A percentile compares a stretch with the other conserved stretches of the same genome.
These are phyloP conservation scores for Thunnus thynnus DNA, from an alignment of 2,113 vertebrate genomes.

Conservation along the genomic window DNA sequence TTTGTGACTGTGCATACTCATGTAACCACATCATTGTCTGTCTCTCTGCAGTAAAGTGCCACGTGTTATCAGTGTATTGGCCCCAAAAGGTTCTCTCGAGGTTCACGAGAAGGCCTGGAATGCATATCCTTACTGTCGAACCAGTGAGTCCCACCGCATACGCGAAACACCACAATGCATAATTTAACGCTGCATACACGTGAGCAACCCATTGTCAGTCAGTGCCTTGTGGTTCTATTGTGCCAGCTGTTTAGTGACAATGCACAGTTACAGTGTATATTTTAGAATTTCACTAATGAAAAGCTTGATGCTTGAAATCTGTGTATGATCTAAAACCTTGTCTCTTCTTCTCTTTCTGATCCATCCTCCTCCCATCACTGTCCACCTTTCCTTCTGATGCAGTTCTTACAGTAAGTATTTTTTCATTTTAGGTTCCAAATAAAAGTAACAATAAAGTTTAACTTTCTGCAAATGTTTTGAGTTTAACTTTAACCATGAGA, in stretches of 20 bases:
- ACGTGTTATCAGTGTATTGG: slow-evolving; percentile 87
- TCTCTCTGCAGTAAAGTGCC: slow-evolving; percentile 92
- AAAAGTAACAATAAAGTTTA: no score
- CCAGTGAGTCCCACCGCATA: slow-evolving; percentile 84
- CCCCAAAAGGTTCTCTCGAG: slow-evolving; percentile 91
- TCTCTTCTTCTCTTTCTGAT: slow-evolving; percentile 43
- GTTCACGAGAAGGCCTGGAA: slow-evolving; percentile 98
- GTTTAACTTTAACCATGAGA: background rate
- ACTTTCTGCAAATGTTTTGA: background rate
- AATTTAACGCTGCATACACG: background rate
- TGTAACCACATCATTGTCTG: slow-evolving; percentile 20
- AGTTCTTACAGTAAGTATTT: slow-evolving; percentile 80
- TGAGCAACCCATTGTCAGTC: background rate
- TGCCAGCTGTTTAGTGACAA: background rate
- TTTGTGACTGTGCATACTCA: background rate
- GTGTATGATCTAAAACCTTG: background rate
- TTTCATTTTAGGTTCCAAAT: background rate
- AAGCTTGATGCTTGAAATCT: background rate
- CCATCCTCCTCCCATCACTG: background rate
- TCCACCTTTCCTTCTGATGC: background rate
- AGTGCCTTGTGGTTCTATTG: background rate
- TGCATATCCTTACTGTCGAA: slow-evolving; percentile 97
- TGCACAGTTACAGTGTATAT: background rate
- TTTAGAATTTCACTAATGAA: background rate
- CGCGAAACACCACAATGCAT: background rate